phyloP scores from a whole-genome alignment of 2,113 vertebrate genomes.

The Bombycilla garrulus region DNA sequence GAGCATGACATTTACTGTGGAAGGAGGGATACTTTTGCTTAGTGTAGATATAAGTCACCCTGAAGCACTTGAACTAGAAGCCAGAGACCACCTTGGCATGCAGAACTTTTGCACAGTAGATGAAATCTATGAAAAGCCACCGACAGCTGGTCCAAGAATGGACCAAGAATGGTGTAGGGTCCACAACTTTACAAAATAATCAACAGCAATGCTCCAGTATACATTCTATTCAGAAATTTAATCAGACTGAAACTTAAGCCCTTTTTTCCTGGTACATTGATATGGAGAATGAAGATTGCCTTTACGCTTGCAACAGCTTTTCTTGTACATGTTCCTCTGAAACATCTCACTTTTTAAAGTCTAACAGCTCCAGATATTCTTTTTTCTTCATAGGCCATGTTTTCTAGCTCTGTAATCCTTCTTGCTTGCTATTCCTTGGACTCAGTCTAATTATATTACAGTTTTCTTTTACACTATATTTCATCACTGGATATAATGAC shows the following conservation, averaged over 20 bases:
- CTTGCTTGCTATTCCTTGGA: not conserved
- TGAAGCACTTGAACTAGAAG: not conserved
- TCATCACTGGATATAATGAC: not conserved
- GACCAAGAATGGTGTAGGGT: not conserved
- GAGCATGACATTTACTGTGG: fast-evolving
- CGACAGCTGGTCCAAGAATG: not conserved
- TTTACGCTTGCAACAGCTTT: not conserved
- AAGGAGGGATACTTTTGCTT: not conserved
- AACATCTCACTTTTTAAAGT: not conserved
- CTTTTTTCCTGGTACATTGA: not conserved
- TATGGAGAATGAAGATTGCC: not conserved
- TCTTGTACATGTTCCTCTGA: not conserved
- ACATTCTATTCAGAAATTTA: not conserved
- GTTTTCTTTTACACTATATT: not conserved
- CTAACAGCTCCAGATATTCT: not conserved
- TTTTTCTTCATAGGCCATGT: not conserved
- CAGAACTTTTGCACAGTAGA: not conserved
- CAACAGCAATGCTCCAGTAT: not conserved
- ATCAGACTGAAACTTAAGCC: not conserved
- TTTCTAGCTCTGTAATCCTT: not conserved
- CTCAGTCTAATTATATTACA: not conserved
- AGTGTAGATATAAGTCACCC: too few species aligned
- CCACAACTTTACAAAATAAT: not conserved
- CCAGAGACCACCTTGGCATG: not conserved
- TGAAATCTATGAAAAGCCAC: not conserved